A percentile compares a stretch with the other conserved stretches of the same genome.
These are phyloP conservation scores for Murina feae DNA, from an alignment of 2,113 vertebrate species.

Conservation along the genomic window DNA sequence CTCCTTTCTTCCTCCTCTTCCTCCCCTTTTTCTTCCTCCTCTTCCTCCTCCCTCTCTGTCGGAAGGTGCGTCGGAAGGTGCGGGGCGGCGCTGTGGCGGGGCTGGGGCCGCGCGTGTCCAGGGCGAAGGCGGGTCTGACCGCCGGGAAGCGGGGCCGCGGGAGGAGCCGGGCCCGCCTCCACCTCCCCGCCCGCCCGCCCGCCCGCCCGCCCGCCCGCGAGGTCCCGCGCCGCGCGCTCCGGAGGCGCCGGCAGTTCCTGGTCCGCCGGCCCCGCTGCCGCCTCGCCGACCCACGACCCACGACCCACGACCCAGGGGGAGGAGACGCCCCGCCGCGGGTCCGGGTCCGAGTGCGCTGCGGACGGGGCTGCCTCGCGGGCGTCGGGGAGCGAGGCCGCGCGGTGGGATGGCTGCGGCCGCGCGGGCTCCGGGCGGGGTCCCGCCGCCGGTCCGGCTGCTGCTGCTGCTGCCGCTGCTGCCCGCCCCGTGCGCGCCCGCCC, in stretches of 20 bases:
- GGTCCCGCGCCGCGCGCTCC: neutral
- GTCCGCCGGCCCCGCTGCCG: neutral
- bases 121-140: neutral
- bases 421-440: neutral
- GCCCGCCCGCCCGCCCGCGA: too few relatives aligned
- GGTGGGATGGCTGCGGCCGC: neutral
- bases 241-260: slow-evolving; percentile 18
- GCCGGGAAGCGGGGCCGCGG: neutral
- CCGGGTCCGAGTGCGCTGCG: neutral
- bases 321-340: neutral
- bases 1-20: too few relatives aligned
- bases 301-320: neutral
- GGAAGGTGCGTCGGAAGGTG: too few relatives aligned
- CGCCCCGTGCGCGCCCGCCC: neutral
- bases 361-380: neutral
- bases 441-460: neutral
- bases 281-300: neutral
- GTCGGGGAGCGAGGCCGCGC: neutral
- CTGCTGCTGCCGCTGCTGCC: neutral
- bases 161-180: slow-evolving; percentile 9
- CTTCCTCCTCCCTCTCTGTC: too few relatives aligned
- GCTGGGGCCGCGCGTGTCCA: neutral
- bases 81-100: neutral
- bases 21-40: too few relatives aligned
- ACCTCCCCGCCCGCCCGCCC: neutral